Conservation (phyloP, 2,888 invertebrate genomes). For the Lasioglossum villosulum region DNA sequence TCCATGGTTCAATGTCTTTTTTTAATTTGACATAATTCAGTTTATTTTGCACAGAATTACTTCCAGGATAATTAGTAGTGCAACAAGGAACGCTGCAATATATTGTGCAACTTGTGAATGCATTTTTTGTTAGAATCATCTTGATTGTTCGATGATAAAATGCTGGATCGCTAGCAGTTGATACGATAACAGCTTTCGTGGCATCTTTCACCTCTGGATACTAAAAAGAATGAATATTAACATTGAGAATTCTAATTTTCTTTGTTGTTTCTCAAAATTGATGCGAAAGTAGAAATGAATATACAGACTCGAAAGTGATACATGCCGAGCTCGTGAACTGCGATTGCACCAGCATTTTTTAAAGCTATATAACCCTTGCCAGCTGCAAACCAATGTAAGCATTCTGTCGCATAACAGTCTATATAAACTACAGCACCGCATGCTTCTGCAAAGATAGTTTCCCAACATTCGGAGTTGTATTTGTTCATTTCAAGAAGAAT, state of each 20-base stretch:
- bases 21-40: slow-evolving; percentile 84
- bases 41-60: slow-evolving; percentile 77
- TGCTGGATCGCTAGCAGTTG: slow-evolving; percentile 86
- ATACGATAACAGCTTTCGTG: slow-evolving; percentile 86
- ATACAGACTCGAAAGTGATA: slow-evolving; percentile 80
- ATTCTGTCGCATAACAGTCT: slow-evolving; percentile 88
- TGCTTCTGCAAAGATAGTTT: slow-evolving; percentile 87
- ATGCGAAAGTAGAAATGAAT: background rate
- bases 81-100: slow-evolving; percentile 85
- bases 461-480: slow-evolving; percentile 87
- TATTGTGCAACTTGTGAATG: slow-evolving; percentile 87
- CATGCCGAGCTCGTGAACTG: slow-evolving; percentile 87
- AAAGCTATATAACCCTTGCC: slow-evolving; percentile 85
- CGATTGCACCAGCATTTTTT: slow-evolving; percentile 87
- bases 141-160: slow-evolving; percentile 86
- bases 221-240: slow-evolving; percentile 74
- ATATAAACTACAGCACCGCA: slow-evolving; percentile 88
- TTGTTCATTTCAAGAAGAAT: slow-evolving; percentile 65
- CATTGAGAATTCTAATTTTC: background rate
- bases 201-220: slow-evolving; percentile 80
- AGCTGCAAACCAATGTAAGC: slow-evolving; percentile 90
- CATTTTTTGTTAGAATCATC: slow-evolving; percentile 87
- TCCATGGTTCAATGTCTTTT: slow-evolving; percentile 85
- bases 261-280: background rate
- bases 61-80: slow-evolving; percentile 4